A percentile compares a stretch with the other conserved stretches of the same genome.
Evolutionary conservation across 1,140 invertebrate genomes (phyloP).

Genomic region (Prorops nasuta): DNA sequence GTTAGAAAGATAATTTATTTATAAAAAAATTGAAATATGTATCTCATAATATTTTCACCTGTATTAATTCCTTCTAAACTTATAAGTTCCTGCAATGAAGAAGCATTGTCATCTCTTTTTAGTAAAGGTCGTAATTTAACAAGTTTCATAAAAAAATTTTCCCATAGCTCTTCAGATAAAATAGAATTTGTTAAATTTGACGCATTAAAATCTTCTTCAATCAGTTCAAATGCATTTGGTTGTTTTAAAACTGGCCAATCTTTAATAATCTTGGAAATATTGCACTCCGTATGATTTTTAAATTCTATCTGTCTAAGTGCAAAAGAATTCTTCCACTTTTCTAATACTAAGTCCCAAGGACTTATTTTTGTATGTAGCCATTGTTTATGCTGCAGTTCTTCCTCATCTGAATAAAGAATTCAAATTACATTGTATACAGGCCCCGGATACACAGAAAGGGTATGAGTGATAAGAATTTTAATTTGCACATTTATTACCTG

Average conservation of each 20-base stretch:
- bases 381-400: background rate
- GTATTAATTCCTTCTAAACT: background rate
- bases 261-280: background rate
- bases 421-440: background rate
- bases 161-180: background rate
- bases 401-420: background rate
- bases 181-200: background rate
- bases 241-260: slow-evolving; percentile 10
- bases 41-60: background rate
- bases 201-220: slow-evolving; percentile 2
- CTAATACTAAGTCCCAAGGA: slow-evolving; percentile 1
- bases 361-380: slow-evolving; percentile 5
- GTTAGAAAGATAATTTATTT: too few relatives aligned
- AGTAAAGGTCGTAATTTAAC: background rate
- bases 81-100: background rate
- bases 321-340: slow-evolving; percentile 4
- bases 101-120: background rate
- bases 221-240: background rate
- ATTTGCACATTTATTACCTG: background rate
- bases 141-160: background rate
- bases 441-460: background rate
- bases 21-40: background rate
- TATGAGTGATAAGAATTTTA: background rate
- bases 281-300: background rate
- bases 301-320: background rate